Evolutionary conservation across 2,888 invertebrate species (phyloP).

Genomic region (Anticlea derivata): DNA sequence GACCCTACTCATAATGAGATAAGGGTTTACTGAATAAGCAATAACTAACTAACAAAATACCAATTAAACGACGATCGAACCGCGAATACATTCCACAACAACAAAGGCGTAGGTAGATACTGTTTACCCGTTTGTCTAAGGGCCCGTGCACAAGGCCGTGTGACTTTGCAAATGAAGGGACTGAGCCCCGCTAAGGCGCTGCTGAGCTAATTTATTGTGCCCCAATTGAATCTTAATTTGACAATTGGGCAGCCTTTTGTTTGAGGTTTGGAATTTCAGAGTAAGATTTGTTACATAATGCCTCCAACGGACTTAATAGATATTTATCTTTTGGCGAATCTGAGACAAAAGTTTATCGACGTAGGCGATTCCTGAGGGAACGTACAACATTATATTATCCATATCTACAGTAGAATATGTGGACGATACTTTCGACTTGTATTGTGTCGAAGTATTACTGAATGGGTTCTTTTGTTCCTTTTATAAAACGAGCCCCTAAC

Average conservation of each 20-base stretch:
- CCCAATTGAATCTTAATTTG: constrained; percentile 81
- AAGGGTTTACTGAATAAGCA: constrained; percentile 34
- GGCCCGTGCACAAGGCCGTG: constrained; percentile 47
- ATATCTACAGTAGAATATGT: too few relatives aligned
- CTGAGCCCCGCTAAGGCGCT: constrained; percentile 43
- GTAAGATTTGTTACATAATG: constrained; percentile 47
- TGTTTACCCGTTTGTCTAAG: constrained; percentile 49
- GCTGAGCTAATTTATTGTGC: constrained; percentile 60
- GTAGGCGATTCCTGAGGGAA: neutral
- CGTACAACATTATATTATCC: too few relatives aligned
- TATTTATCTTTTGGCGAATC: constrained; percentile 16
- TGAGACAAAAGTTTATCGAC: constrained; percentile 6
- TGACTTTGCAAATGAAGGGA: constrained; percentile 70
- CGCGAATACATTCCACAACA: constrained; percentile 53
- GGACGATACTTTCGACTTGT: too few relatives aligned
- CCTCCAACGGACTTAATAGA: constrained; percentile 13
- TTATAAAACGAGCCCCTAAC: too few relatives aligned
- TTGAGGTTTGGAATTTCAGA: constrained; percentile 43
- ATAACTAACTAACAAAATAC: constrained; percentile 45
- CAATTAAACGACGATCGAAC: constrained; percentile 53
- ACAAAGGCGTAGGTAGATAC: constrained; percentile 48
- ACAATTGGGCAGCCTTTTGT: constrained; percentile 73
- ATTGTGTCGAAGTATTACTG: too few relatives aligned
- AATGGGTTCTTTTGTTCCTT: too few relatives aligned
- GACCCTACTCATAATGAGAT: constrained; percentile 29